These are phyloP conservation scores for Brachionus sp. DNA, from an alignment of 1,140 invertebrate genomes.

Conservation along the genomic window DNA sequence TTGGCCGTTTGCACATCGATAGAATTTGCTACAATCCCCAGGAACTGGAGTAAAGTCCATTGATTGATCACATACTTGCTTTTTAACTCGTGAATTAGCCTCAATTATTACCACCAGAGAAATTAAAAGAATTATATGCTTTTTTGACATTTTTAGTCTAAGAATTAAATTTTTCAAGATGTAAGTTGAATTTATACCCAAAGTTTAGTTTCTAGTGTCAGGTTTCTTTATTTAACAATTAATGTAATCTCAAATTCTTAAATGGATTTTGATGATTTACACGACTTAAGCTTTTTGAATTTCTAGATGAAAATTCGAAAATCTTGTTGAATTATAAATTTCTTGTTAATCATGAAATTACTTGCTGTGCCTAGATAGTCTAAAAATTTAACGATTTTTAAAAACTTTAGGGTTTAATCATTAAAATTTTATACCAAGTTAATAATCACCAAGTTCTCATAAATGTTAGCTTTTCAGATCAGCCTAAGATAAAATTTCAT, in stretches of 20 bases:
- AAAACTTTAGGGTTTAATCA: background rate
- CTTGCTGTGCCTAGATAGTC: background rate
- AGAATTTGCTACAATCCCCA: slow-evolving; percentile 8
- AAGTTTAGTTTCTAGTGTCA: background rate
- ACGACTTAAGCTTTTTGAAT: background rate
- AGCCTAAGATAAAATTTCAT: background rate
- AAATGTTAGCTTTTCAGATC: background rate
- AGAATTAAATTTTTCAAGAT: background rate
- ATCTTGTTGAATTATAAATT: background rate
- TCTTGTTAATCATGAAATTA: background rate
- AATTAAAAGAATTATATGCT: background rate
- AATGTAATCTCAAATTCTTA: background rate
- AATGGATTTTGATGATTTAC: background rate
- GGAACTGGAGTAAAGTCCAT: slow-evolving; percentile 1
- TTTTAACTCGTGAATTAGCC: background rate
- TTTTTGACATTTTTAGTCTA: background rate
- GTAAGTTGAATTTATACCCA: background rate
- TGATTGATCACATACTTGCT: background rate
- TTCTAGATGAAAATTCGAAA: background rate
- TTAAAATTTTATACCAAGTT: background rate
- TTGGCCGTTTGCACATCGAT: slow-evolving; percentile 5
- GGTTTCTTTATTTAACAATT: background rate
- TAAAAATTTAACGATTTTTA: background rate
- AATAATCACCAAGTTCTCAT: background rate
- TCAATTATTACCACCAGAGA: background rate